Evolutionary conservation across 1,140 invertebrate species (phyloP).

Genomic region (Drosophila insularis): DNA sequence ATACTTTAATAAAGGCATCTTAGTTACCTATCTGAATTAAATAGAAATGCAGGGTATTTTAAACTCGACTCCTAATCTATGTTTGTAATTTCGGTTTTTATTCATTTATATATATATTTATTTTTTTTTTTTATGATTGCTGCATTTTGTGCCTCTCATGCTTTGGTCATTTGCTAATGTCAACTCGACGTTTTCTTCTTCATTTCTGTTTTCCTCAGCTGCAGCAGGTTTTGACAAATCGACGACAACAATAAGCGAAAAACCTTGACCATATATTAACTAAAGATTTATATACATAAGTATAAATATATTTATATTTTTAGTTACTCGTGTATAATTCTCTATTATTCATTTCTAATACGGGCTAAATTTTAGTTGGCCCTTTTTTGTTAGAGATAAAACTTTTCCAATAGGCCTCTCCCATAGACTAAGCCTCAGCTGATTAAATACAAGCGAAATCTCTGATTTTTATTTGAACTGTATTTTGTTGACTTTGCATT

Average conservation of each 20-base stretch:
- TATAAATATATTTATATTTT: neutral
- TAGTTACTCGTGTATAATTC: slow-evolving; percentile 23
- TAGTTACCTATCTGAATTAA: too few relatives aligned
- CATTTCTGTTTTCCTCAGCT: slow-evolving; percentile 56
- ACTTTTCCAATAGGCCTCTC: neutral
- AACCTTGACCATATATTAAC: slow-evolving; percentile 70
- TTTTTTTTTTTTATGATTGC: neutral
- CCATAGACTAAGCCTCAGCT: neutral
- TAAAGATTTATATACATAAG: slow-evolving; percentile 16
- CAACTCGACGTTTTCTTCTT: slow-evolving; percentile 52
- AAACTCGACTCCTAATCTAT: slow-evolving; percentile 2
- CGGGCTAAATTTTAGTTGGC: slow-evolving; percentile 19
- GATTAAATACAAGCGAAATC: slow-evolving; percentile 2
- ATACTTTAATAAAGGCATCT: too few relatives aligned
- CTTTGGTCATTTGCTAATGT: slow-evolving; percentile 62
- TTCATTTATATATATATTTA: slow-evolving; percentile 22
- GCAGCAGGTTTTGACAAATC: slow-evolving; percentile 64
- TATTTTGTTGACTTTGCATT: slow-evolving; percentile 15
- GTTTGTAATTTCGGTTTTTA: slow-evolving; percentile 18
- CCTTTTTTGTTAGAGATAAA: neutral
- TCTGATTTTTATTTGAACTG: slow-evolving; percentile 27
- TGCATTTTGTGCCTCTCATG: slow-evolving; percentile 47
- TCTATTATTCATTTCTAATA: slow-evolving; percentile 27
- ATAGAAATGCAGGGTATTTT: slow-evolving; percentile 5
- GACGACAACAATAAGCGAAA: slow-evolving; percentile 21